phyloP scores from a whole-genome alignment of 1,140 invertebrate genomes.

The Drosophila suzukii region DNA sequence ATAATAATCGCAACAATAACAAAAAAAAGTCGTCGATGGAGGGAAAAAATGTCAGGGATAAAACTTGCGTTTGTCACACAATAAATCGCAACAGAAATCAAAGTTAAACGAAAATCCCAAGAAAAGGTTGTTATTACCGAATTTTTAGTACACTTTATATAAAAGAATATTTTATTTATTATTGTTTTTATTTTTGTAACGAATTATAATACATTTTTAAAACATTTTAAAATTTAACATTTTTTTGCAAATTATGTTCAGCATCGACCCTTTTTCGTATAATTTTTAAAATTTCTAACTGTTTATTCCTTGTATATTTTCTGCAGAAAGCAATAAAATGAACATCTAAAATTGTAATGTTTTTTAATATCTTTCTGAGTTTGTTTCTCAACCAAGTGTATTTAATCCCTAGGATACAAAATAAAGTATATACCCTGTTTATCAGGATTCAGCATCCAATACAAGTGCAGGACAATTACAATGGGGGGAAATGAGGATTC shows the following conservation, averaged over 20 bases:
- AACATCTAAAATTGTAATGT: too few species aligned
- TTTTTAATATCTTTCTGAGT: neutral
- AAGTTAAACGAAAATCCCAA: conserved; percentile 40
- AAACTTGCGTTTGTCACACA: conserved; percentile 72
- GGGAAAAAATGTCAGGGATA: conserved; percentile 57
- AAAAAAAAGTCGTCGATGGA: conserved; percentile 14
- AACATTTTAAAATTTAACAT: too few species aligned
- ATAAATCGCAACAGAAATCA: conserved; percentile 69
- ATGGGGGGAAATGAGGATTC: conserved; percentile 1
- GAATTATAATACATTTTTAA: too few species aligned
- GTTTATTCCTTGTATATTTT: too few species aligned
- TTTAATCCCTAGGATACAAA: neutral
- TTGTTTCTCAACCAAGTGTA: neutral
- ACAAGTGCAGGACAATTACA: conserved; percentile 50
- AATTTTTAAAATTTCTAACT: too few species aligned
- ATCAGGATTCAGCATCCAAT: conserved; percentile 9
- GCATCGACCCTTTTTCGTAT: too few species aligned
- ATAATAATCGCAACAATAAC: conserved; percentile 32
- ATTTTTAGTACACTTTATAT: conserved; percentile 25
- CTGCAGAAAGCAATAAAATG: too few species aligned
- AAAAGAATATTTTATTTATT: neutral
- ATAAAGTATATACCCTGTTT: conserved; percentile 12
- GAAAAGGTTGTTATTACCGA: conserved; percentile 8
- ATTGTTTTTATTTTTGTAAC: too few species aligned
- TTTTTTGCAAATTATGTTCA: too few species aligned